Conservation (phyloP, 2,113 vertebrate species). For the Brachirus orientalis region DNA sequence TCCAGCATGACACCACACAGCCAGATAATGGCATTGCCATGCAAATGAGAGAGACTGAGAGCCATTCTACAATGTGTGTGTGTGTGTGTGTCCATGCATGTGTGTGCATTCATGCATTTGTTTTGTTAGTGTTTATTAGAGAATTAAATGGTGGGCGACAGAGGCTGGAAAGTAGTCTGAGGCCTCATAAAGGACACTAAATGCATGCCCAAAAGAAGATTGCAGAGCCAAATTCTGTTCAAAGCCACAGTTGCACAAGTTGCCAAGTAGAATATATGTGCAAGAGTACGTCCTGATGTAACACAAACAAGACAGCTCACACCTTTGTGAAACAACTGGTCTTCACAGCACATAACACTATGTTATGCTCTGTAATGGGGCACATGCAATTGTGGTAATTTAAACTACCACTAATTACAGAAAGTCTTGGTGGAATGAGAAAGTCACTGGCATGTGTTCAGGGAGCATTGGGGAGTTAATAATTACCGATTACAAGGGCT, state of each 20-base stretch:
- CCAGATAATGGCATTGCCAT: slow-evolving; percentile 82
- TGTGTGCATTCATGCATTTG: slow-evolving; percentile 59
- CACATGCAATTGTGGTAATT: not conserved
- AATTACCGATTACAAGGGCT: slow-evolving; percentile 21
- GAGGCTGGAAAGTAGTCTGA: slow-evolving; percentile 56
- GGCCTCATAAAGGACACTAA: slow-evolving; percentile 54
- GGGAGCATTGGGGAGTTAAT: slow-evolving; percentile 13
- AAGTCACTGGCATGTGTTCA: not conserved
- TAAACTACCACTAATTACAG: slow-evolving; percentile 2
- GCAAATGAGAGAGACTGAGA: slow-evolving; percentile 76
- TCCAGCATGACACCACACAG: slow-evolving; percentile 78
- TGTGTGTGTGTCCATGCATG: slow-evolving; percentile 19
- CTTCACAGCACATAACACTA: not conserved
- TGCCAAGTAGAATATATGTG: slow-evolving; percentile 22
- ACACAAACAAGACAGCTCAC: slow-evolving; percentile 6
- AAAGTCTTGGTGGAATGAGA: not conserved
- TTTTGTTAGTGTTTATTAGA: slow-evolving; percentile 72
- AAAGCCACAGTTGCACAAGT: slow-evolving; percentile 15
- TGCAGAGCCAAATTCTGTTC: slow-evolving; percentile 41
- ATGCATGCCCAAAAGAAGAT: slow-evolving; percentile 46
- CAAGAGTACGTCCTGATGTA: slow-evolving; percentile 2
- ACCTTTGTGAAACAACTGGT: slow-evolving; percentile 8
- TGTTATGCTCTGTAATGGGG: not conserved
- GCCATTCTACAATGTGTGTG: slow-evolving; percentile 48
- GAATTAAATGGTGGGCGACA: slow-evolving; percentile 64